Evolutionary conservation across 2,888 invertebrate species (phyloP).

Genomic region (Andrena dorsata): DNA sequence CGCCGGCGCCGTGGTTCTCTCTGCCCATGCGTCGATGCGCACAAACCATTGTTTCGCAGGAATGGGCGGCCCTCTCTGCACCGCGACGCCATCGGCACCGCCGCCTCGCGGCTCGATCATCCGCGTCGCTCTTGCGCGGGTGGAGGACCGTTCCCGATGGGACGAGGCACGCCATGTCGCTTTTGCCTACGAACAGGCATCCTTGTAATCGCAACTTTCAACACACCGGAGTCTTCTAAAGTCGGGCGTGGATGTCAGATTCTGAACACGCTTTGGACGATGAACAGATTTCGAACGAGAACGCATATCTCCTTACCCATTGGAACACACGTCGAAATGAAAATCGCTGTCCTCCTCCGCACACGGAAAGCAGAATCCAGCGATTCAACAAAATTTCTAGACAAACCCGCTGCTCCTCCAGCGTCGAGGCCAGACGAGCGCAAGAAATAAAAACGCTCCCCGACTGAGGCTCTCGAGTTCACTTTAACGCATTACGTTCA

Average conservation of each 20-base stretch:
- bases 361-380: background rate
- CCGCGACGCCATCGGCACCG: constrained; percentile 64
- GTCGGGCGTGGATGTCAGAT: no score
- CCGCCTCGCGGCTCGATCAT: constrained; percentile 3
- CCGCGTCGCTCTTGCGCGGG: background rate
- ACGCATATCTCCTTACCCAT: no score
- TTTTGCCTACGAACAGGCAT: background rate
- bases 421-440: background rate
- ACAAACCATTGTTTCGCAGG: constrained; percentile 81
- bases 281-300: no score
- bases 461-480: constrained; percentile 23
- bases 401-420: background rate
- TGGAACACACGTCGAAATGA: no score
- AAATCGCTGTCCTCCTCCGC: background rate
- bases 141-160: background rate
- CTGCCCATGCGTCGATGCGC: constrained; percentile 84
- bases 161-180: background rate
- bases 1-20: constrained; percentile 58
- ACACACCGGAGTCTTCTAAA: background rate
- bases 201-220: no score
- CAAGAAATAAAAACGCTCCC: constrained; percentile 7
- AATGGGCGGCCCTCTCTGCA: constrained; percentile 78
- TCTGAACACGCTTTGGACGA: no score
- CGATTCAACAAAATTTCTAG: background rate
- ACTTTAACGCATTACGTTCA: constrained; percentile 15